Evolutionary conservation across 1,140 invertebrate genomes (phyloP).

Genomic region (Aplysia californica): DNA sequence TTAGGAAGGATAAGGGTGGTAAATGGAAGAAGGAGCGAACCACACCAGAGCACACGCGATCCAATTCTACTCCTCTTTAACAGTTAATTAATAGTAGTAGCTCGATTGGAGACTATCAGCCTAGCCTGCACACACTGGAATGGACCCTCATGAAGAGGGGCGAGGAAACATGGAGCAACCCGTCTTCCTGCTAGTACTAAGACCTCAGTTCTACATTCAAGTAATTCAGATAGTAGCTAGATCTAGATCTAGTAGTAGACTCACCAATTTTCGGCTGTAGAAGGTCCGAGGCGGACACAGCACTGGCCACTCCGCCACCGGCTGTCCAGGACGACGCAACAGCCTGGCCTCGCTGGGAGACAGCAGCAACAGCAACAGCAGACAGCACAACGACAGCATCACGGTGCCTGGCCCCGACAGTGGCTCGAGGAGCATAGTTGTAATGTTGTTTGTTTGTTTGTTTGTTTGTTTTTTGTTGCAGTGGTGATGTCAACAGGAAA

Average conservation of each 20-base stretch:
- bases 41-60: not conserved
- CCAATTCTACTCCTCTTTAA: not conserved
- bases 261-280: not conserved
- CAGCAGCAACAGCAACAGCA: not conserved
- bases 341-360: not conserved
- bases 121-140: not conserved
- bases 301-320: not conserved
- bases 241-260: not conserved
- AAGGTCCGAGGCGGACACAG: slow-evolving; percentile 2
- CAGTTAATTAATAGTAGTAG: not conserved
- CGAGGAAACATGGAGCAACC: not conserved
- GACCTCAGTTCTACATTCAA: too few relatives aligned
- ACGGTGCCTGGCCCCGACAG: not conserved
- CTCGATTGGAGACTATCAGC: not conserved
- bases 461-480: too few relatives aligned
- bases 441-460: too few relatives aligned
- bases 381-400: not conserved
- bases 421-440: not conserved
- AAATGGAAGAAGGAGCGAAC: not conserved
- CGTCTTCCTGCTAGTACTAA: not conserved
- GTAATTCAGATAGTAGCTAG: too few relatives aligned
- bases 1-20: too few relatives aligned
- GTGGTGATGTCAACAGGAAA: not conserved
- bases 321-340: not conserved
- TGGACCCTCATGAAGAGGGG: too few relatives aligned